Conservation (phyloP, 2,113 vertebrate genomes). For the Balaenoptera acutorostrata region DNA sequence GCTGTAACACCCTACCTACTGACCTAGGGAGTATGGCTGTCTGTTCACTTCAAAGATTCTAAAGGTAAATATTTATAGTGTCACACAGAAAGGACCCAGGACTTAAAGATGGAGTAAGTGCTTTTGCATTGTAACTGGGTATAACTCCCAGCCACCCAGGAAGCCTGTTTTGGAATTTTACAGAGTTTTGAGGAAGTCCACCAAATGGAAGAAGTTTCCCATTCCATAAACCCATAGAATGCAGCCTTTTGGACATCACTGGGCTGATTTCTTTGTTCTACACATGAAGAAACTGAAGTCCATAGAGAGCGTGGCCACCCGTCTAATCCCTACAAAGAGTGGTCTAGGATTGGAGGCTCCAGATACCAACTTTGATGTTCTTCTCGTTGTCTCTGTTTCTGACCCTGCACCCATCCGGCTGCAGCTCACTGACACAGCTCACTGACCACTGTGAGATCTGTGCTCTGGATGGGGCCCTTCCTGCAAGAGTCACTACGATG, state of each 20-base stretch:
- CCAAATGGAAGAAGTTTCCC: neutral
- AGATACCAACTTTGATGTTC: neutral
- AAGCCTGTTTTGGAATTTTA: neutral
- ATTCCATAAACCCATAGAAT: neutral
- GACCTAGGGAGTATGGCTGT: neutral
- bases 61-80: neutral
- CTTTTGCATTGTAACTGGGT: neutral
- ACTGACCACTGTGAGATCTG: neutral
- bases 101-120: neutral
- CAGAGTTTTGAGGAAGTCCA: neutral
- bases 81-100: neutral
- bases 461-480: neutral
- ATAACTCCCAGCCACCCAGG: neutral
- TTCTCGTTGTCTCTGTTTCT: neutral
- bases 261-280: neutral
- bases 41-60: neutral
- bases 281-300: neutral
- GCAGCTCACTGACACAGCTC: neutral
- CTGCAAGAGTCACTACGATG: neutral
- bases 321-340: neutral
- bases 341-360: neutral
- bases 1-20: neutral
- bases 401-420: neutral
- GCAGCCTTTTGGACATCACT: neutral
- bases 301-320: neutral